Evolutionary conservation across 2,113 vertebrate species (phyloP), one percentile per base, ranked within the genome.

Genomic region (Peromyscus californicus): DNA sequence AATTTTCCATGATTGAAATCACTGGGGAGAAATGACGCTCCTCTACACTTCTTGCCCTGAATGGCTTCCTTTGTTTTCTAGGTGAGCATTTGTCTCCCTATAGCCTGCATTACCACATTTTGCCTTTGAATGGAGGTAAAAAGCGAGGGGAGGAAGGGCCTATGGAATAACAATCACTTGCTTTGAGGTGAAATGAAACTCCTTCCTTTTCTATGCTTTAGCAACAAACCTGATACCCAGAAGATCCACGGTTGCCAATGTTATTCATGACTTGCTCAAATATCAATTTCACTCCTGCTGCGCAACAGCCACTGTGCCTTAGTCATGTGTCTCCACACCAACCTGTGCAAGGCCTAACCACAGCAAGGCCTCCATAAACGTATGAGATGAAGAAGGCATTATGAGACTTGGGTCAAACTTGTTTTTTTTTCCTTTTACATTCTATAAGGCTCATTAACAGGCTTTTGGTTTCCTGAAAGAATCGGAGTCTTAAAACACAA

Each of bases 211-310:
- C 72, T 80, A 76, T 69, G 75, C 42, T 63, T 19, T 79, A 91
- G 21, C 10, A 89, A 16, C 83, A 92, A 92, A 72, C 61, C 33
- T 26, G 12, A 93, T 88, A 26, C 51, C 24, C 59, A 74, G 70
- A 85, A 42, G 9, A 19, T 36, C 19, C n/a, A 95, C 82, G 39
- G 13, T 75, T 75, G 57, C 36, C 54, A 90, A 22, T 61, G 15
- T 89, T 90, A 92, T 82, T 96, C 42, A 75, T 84, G 82, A 93
- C n/a, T 91, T 78, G 94, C 63, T 97, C 24, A 96, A 92, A 59
- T 82, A 82, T 33, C 39, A 95, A 13, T 89, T 94, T 96, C 76
- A 63, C 15, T 94, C 36, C 29, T 80, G 45, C 26, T 97, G 10
- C 74, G 57, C 86, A 63, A 39, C 8, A 90, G 78, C 21, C 84